Percentiles rank a stretch among this genome's conserved stretches.
Evolutionary conservation across 2,888 invertebrate species (phyloP).

Genomic region (Drosophila testacea): DNA sequence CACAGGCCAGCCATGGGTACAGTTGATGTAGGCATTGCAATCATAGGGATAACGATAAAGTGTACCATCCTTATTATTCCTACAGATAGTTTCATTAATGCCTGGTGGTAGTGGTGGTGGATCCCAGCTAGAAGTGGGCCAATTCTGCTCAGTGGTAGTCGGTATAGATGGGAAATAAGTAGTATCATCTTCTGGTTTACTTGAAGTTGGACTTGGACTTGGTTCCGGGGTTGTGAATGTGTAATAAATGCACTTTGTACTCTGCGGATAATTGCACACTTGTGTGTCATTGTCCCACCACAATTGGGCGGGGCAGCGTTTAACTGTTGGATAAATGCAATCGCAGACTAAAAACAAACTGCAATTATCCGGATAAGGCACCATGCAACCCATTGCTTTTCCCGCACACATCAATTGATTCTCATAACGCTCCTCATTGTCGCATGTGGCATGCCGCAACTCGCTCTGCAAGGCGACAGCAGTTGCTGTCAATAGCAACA

Average conservation of each 20-base stretch:
- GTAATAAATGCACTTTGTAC: constrained; percentile 49
- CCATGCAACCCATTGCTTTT: constrained; percentile 53
- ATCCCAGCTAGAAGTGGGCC: constrained; percentile 45
- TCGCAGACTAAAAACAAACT: constrained; percentile 71
- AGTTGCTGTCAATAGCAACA: constrained; percentile 21
- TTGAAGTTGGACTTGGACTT: background rate
- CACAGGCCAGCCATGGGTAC: constrained; percentile 63
- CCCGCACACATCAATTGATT: constrained; percentile 62
- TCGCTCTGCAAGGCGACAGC: constrained; percentile 22
- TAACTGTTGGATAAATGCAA: constrained; percentile 71
- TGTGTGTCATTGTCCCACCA: constrained; percentile 67
- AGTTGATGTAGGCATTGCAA: constrained; percentile 76
- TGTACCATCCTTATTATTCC: constrained; percentile 26
- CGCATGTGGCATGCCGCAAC: constrained; percentile 29
- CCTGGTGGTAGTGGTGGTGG: constrained; percentile 49
- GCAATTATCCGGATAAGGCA: constrained; percentile 77
- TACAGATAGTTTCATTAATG: constrained; percentile 52
- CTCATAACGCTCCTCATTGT: constrained; percentile 57
- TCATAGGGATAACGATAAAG: constrained; percentile 66
- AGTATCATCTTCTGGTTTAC: constrained; percentile 4
- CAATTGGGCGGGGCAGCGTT: constrained; percentile 47
- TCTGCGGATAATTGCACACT: constrained; percentile 69
- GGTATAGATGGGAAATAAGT: background rate
- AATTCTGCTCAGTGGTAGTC: constrained; percentile 1
- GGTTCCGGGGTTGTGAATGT: constrained; percentile 25